Evolutionary conservation across 2,888 invertebrate genomes (phyloP).

Genomic region (Antheraea yamamai): DNA sequence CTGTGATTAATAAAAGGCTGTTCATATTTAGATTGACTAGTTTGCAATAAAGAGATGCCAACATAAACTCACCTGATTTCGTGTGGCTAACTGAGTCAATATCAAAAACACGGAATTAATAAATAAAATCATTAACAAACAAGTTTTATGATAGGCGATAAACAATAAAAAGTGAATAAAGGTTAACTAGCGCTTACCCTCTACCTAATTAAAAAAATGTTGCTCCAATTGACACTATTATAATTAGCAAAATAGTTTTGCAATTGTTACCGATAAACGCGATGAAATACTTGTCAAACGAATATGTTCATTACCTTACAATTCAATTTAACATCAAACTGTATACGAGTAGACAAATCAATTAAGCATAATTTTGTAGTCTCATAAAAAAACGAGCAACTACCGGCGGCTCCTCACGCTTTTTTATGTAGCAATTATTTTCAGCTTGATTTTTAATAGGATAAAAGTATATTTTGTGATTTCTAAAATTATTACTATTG

Average conservation of each 20-base stretch:
- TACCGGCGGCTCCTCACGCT: too few relatives aligned
- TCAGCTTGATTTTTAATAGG: too few relatives aligned
- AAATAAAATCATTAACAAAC: too few relatives aligned
- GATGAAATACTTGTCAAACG: not conserved
- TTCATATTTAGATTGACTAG: not conserved
- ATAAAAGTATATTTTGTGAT: too few relatives aligned
- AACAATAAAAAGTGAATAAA: not conserved
- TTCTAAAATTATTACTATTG: too few relatives aligned
- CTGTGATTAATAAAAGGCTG: not conserved
- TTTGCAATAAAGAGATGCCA: not conserved
- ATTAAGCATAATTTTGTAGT: slow-evolving; percentile 19
- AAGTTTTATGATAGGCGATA: too few relatives aligned
- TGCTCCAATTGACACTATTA: not conserved
- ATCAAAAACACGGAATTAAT: too few relatives aligned
- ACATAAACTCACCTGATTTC: too few relatives aligned
- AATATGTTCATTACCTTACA: not conserved
- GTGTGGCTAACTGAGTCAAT: too few relatives aligned
- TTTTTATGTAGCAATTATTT: too few relatives aligned
- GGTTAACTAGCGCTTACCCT: too few relatives aligned
- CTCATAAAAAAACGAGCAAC: slow-evolving; percentile 5
- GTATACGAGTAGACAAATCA: slow-evolving; percentile 18
- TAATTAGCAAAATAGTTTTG: not conserved
- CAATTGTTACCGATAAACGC: not conserved
- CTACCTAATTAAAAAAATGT: not conserved
- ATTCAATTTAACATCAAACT: slow-evolving; percentile 7